Evolutionary conservation across 2,888 invertebrate species (phyloP), one percentile per base, ranked within the genome.

Genomic region (Lordiphosa fenestrarum): DNA sequence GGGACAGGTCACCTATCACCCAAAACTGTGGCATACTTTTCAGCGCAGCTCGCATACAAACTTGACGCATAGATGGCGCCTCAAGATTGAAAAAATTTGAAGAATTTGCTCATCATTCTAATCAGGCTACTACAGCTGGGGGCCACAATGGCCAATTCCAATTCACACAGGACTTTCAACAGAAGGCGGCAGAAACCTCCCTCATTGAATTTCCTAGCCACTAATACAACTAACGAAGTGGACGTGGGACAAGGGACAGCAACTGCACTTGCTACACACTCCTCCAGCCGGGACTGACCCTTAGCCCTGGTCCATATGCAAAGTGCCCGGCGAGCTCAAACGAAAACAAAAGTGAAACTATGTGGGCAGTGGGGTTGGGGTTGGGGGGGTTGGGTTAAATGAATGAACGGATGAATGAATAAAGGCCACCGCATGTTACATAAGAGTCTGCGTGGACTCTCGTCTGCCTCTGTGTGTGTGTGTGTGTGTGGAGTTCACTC

Each of bases 321-420:
- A 71, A 66, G 46, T 19, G 41, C 41, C 42, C 48, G 21, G 25
- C 12, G 60, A 66, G 59, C 53, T 60, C 52, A 71, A 82, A 67
- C 62, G 76, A 83, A 83, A 78, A 76, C 71, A 78, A 78, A 78
- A 78, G 78, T 78, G 81, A 78, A 78, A 83, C 83, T 78, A 78
- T 80, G 69, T 59, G 53, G 58, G 35, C 38, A 7, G 52, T 37
- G 15, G 25, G 39, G 38, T 25, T 59, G 49, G 47, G 52, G 50
- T 36, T 36, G 2, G 37, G 15, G 19, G 23, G 9, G 49, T 21
- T 46, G 55, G 63, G 72, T 75, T 78, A 78, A 77, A 78, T 78
- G 80, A 82, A 77, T 77, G 76, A 77, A 78, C 83, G 83, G 77
- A 82, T 80, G 77, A 82, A 82, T 77, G 77, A 82, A 75, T 82